Percentiles rank a stretch among this genome's conserved stretches.
These are phyloP conservation scores for Ahaetulla prasina DNA, from an alignment of 2,113 vertebrate species.

Conservation along the genomic window DNA sequence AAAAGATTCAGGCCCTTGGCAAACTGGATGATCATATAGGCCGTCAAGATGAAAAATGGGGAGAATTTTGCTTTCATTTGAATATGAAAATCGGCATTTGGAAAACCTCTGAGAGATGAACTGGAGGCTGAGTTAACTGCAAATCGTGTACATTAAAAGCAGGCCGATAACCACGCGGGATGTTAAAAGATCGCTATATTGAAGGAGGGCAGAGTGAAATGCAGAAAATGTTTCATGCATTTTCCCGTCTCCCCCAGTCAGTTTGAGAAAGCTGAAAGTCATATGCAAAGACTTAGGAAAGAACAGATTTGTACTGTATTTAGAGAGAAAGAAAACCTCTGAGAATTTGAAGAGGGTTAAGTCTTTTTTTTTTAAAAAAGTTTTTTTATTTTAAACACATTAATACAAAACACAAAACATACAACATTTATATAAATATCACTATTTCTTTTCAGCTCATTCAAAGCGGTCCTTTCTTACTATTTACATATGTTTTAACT, in stretches of 20 bases:
- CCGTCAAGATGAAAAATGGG: not conserved
- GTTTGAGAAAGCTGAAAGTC: not conserved
- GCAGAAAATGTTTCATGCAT: not conserved
- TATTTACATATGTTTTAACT: too few species aligned
- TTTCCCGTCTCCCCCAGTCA: not conserved
- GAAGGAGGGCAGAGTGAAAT: not conserved
- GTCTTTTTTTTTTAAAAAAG: too few species aligned
- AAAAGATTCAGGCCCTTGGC: not conserved
- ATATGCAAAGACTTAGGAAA: not conserved
- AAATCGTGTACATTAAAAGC: not conserved
- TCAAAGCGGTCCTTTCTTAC: too few species aligned
- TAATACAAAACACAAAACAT: too few species aligned
- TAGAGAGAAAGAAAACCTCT: not conserved
- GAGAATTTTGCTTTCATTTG: not conserved
- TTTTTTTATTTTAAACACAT: too few species aligned
- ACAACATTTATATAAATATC: too few species aligned
- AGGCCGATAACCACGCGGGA: not conserved
- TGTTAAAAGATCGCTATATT: not conserved
- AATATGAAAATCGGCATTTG: not conserved
- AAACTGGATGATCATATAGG: not conserved
- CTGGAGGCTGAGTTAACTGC: not conserved
- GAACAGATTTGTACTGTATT: not conserved
- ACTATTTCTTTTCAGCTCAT: too few species aligned
- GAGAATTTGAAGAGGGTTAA: too few species aligned
- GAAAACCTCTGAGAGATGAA: not conserved